Percentiles rank a stretch among this genome's conserved stretches.
Evolutionary conservation across 2,797 vertebrate species (phyloP).

Genomic region (Sphenopsis melanotis): DNA sequence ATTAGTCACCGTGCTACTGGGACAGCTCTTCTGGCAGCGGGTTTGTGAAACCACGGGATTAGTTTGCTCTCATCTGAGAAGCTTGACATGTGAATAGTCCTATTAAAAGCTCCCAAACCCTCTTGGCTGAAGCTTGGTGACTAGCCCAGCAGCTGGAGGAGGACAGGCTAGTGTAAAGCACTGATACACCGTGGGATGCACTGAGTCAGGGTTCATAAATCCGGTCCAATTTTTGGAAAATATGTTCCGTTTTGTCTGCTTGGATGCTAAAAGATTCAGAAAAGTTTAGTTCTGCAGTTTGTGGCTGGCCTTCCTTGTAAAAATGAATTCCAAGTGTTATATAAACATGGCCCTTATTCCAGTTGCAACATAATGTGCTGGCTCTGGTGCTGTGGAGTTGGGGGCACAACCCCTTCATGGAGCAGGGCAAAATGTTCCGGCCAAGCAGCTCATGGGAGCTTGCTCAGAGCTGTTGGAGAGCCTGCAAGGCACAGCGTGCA

Average conservation of each 20-base stretch:
- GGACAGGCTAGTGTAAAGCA: background rate
- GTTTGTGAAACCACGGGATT: background rate
- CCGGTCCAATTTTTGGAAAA: background rate
- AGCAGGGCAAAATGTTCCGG: background rate
- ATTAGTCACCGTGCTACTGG: background rate
- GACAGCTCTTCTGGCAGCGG: background rate
- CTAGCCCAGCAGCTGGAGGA: background rate
- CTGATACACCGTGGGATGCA: background rate
- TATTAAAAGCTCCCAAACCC: background rate
- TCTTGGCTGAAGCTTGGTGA: background rate
- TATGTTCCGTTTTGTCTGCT: background rate
- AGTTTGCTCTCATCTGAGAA: background rate
- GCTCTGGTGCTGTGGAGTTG: background rate
- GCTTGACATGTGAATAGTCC: background rate
- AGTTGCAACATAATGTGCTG: conserved; percentile 24
- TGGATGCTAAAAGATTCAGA: background rate
- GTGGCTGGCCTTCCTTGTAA: background rate
- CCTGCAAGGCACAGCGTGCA: background rate
- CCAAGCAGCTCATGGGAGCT: background rate
- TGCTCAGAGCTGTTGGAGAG: background rate
- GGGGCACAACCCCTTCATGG: background rate
- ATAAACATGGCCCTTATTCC: conserved; percentile 29
- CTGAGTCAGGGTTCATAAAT: conserved; percentile 19
- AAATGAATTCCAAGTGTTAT: conserved; percentile 42
- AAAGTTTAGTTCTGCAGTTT: background rate